Evolutionary conservation across 2,888 invertebrate genomes (phyloP), one percentile per base, ranked within the genome.

Genomic region (Platerodrilus igneus): DNA sequence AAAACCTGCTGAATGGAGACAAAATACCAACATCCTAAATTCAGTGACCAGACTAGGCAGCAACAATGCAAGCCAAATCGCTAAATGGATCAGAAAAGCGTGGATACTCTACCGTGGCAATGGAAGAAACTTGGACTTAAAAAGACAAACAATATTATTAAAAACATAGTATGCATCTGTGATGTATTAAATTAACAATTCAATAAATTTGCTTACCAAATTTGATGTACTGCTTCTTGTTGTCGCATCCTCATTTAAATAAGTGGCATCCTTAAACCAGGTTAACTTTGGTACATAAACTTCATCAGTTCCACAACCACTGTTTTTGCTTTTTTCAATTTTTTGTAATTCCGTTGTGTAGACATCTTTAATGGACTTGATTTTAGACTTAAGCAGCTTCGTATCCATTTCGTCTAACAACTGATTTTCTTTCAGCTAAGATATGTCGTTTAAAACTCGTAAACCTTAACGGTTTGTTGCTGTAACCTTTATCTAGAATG

Each of bases 201-300:
- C 17, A 18, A 30, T 30, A 14, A 13, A 16, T 16, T 30, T 31
- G 30, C 15, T 30, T 30, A 22, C 37, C 31, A 37, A 30, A 37
- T 30, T 37, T 14, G 30, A 32, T 38, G 9, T 31, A 20, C 31
- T 38, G 3, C n/a, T 25, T 32, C 31, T 38, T 31, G 38, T 38
- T 20, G 38, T 11, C 26, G 18, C 9, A 31, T 26, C 15, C 27
- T 30, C 31, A 23, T 2, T 18, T 19, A 38, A 21, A 32, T n/a
- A 38, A 32, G 13, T 31, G 8, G 66, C 61, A 15, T 56, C 53
- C 2, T 50, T 19, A 51, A 57, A 57, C 53, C 58, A 53, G 46
- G 49, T 48, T 51, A 55, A 52, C 47, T 50, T 59, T 1, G 67
- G 66, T 14, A 25, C 39, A 38, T 66, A 67, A 5, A 51, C 27